phyloP scores from a whole-genome alignment of 2,797 vertebrate species.

The Eulemur albifrons region DNA sequence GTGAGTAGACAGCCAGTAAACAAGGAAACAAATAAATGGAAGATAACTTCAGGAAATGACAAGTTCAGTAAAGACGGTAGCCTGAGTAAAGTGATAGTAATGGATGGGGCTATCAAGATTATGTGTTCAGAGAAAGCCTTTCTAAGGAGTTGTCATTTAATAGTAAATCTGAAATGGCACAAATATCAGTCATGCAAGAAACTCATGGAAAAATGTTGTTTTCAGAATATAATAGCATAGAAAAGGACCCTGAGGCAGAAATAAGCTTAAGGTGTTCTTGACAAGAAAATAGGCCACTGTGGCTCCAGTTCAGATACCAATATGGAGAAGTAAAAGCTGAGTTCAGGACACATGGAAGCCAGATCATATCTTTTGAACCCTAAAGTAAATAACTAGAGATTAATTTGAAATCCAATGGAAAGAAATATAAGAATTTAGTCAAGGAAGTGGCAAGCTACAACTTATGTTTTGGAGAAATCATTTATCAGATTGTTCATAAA shows the following conservation, averaged over 20 bases:
- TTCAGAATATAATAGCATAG: background rate
- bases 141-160: background rate
- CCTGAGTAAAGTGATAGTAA: background rate
- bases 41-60: background rate
- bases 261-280: background rate
- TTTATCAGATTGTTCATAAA: background rate
- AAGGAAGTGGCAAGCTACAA: background rate
- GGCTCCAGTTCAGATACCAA: background rate
- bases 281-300: background rate
- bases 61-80: background rate
- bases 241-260: background rate
- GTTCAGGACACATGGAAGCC: background rate
- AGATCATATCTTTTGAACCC: background rate
- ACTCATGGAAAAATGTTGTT: background rate
- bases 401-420: background rate
- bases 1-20: background rate
- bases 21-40: background rate
- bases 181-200: background rate
- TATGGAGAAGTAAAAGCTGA: background rate
- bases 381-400: background rate
- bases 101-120: background rate
- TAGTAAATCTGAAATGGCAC: background rate
- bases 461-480: background rate
- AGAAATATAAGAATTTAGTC: background rate
- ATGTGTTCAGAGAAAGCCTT: background rate